A percentile compares a stretch with the other conserved stretches of the same genome.
Evolutionary conservation across 1,140 invertebrate species (phyloP).

Genomic region (Trichonephila clavipes): DNA sequence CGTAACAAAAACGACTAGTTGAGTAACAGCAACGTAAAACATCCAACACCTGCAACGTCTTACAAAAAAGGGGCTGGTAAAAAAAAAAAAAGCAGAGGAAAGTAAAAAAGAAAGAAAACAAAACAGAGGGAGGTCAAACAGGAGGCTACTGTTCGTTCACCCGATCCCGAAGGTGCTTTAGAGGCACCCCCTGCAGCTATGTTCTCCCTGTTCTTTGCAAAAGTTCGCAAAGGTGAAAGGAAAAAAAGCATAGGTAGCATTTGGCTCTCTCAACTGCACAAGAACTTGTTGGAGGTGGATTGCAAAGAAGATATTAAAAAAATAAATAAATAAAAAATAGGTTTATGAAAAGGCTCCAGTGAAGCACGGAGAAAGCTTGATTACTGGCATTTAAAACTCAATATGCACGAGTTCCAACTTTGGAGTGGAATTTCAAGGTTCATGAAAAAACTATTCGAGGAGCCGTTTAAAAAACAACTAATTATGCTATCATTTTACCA

Average conservation of each 20-base stretch:
- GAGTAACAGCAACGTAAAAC: slow-evolving; percentile 14
- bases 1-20: not conserved
- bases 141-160: slow-evolving; percentile 62
- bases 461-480: not conserved
- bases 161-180: slow-evolving; percentile 23
- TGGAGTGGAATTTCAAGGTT: not conserved
- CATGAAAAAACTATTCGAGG: not conserved
- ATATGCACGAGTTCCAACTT: slow-evolving; percentile 15
- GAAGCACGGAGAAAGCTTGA: slow-evolving; percentile 44
- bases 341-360: not conserved
- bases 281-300: slow-evolving; percentile 45
- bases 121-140: not conserved
- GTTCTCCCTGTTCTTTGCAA: slow-evolving; percentile 8
- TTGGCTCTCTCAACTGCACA: not conserved
- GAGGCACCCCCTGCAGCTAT: slow-evolving; percentile 56
- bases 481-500: slow-evolving; percentile 1
- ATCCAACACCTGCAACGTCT: slow-evolving; percentile 34
- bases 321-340: not conserved
- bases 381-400: slow-evolving; percentile 56
- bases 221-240: slow-evolving; percentile 60
- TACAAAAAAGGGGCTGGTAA: not conserved
- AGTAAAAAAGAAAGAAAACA: not conserved
- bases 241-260: not conserved
- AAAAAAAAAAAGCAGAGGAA: not conserved
- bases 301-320: not conserved